phyloP scores from a whole-genome alignment of 2,888 invertebrate genomes.

The Scaptomyza caliginosa region DNA sequence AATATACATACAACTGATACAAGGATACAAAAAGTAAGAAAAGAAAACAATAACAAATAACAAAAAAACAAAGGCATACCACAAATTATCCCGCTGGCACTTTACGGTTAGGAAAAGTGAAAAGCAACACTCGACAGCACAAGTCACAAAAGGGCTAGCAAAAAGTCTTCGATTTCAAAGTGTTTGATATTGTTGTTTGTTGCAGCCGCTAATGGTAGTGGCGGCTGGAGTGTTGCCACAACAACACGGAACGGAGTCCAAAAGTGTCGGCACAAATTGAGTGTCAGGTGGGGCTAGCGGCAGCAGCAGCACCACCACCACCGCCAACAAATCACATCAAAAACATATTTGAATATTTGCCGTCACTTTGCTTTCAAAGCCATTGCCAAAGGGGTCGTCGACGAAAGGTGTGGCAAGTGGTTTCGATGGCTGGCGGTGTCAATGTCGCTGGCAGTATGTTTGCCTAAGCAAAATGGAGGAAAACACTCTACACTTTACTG shows the following conservation, averaged over 20 bases:
- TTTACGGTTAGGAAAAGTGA: slow-evolving; percentile 69
- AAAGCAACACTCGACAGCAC: slow-evolving; percentile 49
- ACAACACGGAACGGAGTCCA: slow-evolving; percentile 57
- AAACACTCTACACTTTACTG: not conserved
- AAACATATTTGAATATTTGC: slow-evolving; percentile 80
- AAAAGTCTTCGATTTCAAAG: slow-evolving; percentile 78
- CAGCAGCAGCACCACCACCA: not conserved
- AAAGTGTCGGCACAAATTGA: slow-evolving; percentile 66
- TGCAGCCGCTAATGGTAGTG: slow-evolving; percentile 65
- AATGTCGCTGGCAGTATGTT: slow-evolving; percentile 72
- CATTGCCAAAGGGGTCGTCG: not conserved
- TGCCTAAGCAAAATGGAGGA: slow-evolving; percentile 58
- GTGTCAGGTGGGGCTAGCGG: slow-evolving; percentile 53
- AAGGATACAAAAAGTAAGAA: slow-evolving; percentile 3
- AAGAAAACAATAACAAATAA: slow-evolving; percentile 34
- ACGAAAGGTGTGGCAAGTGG: slow-evolving; percentile 9
- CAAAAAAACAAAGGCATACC: slow-evolving; percentile 50
- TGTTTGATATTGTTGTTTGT: slow-evolving; percentile 47
- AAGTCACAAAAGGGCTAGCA: slow-evolving; percentile 28
- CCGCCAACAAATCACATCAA: slow-evolving; percentile 72
- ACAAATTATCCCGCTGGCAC: slow-evolving; percentile 74
- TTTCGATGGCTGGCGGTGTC: slow-evolving; percentile 51
- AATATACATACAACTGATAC: slow-evolving; percentile 24
- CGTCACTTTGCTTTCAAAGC: slow-evolving; percentile 72
- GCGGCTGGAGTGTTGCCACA: slow-evolving; percentile 65